A percentile compares a stretch with the other conserved stretches of the same genome.
Evolutionary conservation across 2,113 vertebrate species (phyloP).

Genomic region (Colistium nudipinnis): DNA sequence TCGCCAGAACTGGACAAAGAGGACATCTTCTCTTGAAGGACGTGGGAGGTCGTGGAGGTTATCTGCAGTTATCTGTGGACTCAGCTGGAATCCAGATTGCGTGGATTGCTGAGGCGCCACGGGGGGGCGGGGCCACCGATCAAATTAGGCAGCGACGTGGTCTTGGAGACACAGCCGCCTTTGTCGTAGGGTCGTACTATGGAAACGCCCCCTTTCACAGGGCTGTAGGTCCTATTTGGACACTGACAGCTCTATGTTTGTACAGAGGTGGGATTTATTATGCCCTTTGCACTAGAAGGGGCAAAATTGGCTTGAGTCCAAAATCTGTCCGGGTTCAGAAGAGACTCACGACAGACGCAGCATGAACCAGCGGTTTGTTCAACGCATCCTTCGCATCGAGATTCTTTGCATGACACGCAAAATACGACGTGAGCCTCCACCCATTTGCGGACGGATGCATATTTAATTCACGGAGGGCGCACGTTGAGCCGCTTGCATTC

Average conservation of each 20-base stretch:
- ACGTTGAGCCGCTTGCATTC: slow-evolving; percentile 40
- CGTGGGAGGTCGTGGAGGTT: slow-evolving; percentile 2
- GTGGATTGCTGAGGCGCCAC: slow-evolving; percentile 49
- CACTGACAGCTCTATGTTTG: slow-evolving; percentile 65
- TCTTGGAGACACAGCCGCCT: slow-evolving; percentile 38
- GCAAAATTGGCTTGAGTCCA: slow-evolving; percentile 30
- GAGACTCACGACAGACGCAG: slow-evolving; percentile 52
- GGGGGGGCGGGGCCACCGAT: slow-evolving; percentile 35
- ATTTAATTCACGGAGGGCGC: slow-evolving; percentile 50
- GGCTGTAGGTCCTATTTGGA: too few relatives aligned
- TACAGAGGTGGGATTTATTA: slow-evolving; percentile 65
- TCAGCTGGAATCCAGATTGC: slow-evolving; percentile 61
- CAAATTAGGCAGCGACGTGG: slow-evolving; percentile 35
- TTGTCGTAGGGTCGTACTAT: neutral
- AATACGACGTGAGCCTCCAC: slow-evolving; percentile 49
- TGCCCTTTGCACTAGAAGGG: slow-evolving; percentile 48
- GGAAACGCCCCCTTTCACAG: too few relatives aligned
- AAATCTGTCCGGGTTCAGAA: slow-evolving; percentile 39
- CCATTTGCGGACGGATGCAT: slow-evolving; percentile 41
- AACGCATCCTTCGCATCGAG: slow-evolving; percentile 49
- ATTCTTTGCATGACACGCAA: slow-evolving; percentile 74
- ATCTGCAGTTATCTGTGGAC: slow-evolving; percentile 16
- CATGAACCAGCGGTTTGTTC: slow-evolving; percentile 68
- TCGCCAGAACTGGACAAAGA: slow-evolving; percentile 92
- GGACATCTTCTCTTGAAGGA: slow-evolving; percentile 87